Evolutionary conservation across 1,140 invertebrate species (phyloP), one percentile per base, ranked within the genome.

Genomic region (Galleria mellonella): DNA sequence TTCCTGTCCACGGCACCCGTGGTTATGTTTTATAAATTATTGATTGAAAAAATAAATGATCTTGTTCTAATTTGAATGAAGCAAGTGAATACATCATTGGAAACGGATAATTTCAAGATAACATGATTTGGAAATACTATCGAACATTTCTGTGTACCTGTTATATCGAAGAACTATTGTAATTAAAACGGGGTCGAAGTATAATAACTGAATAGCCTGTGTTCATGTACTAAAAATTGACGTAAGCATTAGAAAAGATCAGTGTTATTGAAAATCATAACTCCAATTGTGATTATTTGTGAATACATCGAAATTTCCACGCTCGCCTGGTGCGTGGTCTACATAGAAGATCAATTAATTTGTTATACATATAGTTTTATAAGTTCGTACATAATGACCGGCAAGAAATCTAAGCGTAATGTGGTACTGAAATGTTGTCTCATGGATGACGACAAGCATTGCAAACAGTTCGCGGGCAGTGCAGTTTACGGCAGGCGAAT

Each of bases 401-500:
- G 96, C 89, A 94, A 96, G 87, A 94, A 95, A 86, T 95, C 94
- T 41, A 87, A 93, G 61, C 93, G 93, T 45, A 91, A 92, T 61
- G 90, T 91, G 27, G 95, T 97, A 70, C 96, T 97, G 88, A 93
- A 95, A 55, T 98, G 97, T 88, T 98, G 97, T 87, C 89, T 98
- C 44, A 90, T 98, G 58, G 97, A 98, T 85, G 94, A 96, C 67
- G 91, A 91, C 51, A 92, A 94, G 45, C 88, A 95, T 44, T 99
- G 97, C 87, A 89, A 90, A 50, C 90, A 94, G 65, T 89, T 92
- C 35, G 96, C 97, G 57, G 97, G 97, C 38, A 98, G 98, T 88
- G 97, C 97, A 47, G 96, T 95, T 31, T 99, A 98, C 83, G 97
- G 95, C 83, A 98, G 98, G 79, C 90, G 96, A 55, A 97, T 99